Base-by-base conservation (phyloP, 2,113 vertebrate species). In the Trichechus manatus region DNA sequence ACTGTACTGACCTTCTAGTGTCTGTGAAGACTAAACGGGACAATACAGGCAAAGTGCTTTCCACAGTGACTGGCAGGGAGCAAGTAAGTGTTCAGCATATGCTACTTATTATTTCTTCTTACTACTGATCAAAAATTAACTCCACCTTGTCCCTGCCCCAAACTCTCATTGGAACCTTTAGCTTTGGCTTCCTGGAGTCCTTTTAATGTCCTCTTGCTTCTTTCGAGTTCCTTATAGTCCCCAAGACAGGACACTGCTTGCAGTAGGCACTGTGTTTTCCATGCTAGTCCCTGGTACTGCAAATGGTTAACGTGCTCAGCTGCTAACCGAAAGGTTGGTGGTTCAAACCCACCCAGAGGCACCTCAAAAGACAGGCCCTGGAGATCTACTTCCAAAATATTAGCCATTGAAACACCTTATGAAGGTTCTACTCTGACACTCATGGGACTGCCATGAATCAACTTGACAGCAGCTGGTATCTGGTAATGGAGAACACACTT, bases 121-220 rank as follows among this genome's bases (percentile, higher is more conserved):
- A 19, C 17, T 83, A 53, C 50, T 63, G 75, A 89, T 89, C 63
- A 83, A 68, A 95, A 96, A 59, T 92, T 19, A 56, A 81, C 70
- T 89, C 64, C 68, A 64, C 7, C 50, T 31, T 36, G 9, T 22
- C 14, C 47, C 20, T 92, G n/a, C 29, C 78, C 85, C 72, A 86
- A 64, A 82, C 84, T 56, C 15, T 79, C 56, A 88, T 0, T 84
- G 56, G 27, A 87, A 10, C 15, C 53, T 77, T 92, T 39, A 87
- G 33, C 27, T 83, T 75, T 87, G 79, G 47, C 70, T 72, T 3
- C 68, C 39, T 85, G 4, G 42, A 94, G 56, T 87, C 29, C 64
- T 83, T 93, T 75, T 92, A 77, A 81, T 39, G 29, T 64, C 17
- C 84, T 97, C 33, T 33, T 87, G 31, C 42, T 94, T 80, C 19